These are phyloP conservation scores for Crenichthys baileyi DNA, from an alignment of 2,797 vertebrate genomes.

Conservation along the genomic window DNA sequence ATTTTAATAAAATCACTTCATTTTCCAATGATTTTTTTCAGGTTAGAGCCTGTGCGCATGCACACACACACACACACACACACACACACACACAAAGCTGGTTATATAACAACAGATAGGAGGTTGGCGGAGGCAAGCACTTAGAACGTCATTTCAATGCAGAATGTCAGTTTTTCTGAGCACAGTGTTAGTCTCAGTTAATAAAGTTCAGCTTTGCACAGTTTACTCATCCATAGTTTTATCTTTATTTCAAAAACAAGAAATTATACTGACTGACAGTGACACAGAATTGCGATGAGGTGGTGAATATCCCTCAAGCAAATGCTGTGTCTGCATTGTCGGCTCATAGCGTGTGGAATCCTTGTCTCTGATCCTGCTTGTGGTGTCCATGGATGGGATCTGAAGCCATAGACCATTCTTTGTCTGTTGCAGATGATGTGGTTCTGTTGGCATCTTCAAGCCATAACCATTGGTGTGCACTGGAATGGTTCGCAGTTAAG, in stretches of 20 bases:
- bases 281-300: no score
- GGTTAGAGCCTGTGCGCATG: background rate
- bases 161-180: slow-evolving; percentile 14
- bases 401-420: no score
- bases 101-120: slow-evolving; percentile 45
- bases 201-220: background rate
- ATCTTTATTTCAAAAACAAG: background rate
- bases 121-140: slow-evolving; percentile 7
- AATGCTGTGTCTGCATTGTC: no score
- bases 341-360: no score
- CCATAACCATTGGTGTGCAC: no score
- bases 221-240: no score
- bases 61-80: slow-evolving; percentile 15
- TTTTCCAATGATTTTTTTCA: slow-evolving; percentile 29
- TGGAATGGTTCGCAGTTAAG: no score
- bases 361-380: no score
- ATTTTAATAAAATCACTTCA: background rate
- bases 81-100: slow-evolving; percentile 18
- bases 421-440: no score
- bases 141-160: slow-evolving; percentile 24
- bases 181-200: background rate
- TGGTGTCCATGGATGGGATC: no score
- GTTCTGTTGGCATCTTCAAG: no score
- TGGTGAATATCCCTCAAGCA: no score
- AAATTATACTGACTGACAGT: background rate